Evolutionary conservation across 2,888 invertebrate genomes (phyloP), one percentile per base, ranked within the genome.

Genomic region (Melipona bicolor): DNA sequence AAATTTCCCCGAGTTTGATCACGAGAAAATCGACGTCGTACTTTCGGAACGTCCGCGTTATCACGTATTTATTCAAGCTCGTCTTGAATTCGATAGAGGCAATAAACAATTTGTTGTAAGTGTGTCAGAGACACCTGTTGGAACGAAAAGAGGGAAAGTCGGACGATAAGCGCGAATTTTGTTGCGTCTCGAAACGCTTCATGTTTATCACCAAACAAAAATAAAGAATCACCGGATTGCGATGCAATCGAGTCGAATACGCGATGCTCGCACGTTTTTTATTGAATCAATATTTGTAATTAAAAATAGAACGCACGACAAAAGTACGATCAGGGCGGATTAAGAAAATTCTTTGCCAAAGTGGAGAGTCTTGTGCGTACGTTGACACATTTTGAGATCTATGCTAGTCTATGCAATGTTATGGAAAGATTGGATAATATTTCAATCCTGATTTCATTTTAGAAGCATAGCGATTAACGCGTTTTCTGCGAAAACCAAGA

Each of bases 271-370:
- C 52, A 49, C 50, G 65, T 64, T 83, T 61, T 32, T 65, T 61
- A 65, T 70, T 65, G 52, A 65, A 73, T 69, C 52, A 84, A 83
- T 83, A 84, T 73, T 77, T 65, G 69, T 24, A 69, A 59, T 54
- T 73, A 73, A 64, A 83, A 83, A 83, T 76, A 82, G 82, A 62
- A 49, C 27, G 24, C 2, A 9, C 19, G 43, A 56, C 82, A 32
- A 69, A 76, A 82, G 72, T 68, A 72, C 50, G 54, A 61, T 56
- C 11, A 52, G 24, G 5, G 9, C 17, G 24, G 70, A 72, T 83
- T 56, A 27, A 61, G 77, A 5, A 32, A 52, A 76, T 76, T 21
- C 27, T 67, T 50, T 4, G 2, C 24, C 11, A 32, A 36, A 54
- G 13, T 13, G 17, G 36, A 11, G 36, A 21, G 11, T 50, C 43